Evolutionary conservation across 2,113 vertebrate species (phyloP).

Genomic region (Phyllostomus hastatus): DNA sequence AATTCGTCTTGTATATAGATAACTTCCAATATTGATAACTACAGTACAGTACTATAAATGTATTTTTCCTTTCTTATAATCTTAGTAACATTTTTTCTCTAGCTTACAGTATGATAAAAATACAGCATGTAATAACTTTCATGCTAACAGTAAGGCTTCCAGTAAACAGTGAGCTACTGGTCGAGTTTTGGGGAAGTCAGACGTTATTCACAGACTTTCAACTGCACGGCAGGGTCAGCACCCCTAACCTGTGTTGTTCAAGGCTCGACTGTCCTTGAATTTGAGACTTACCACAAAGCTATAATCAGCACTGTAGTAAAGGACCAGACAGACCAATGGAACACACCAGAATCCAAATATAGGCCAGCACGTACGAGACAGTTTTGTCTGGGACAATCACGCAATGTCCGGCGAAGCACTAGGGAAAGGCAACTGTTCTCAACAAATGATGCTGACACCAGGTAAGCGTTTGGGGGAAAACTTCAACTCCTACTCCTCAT

Average conservation of each 20-base stretch:
- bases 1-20: not conserved
- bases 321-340: not conserved
- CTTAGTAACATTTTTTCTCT: not conserved
- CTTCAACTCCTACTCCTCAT: not conserved
- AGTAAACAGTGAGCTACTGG: not conserved
- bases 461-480: not conserved
- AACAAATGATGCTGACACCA: not conserved
- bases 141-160: not conserved
- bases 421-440: not conserved
- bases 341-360: not conserved
- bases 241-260: not conserved
- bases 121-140: not conserved
- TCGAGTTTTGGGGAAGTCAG: not conserved
- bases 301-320: not conserved
- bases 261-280: not conserved
- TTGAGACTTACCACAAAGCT: not conserved
- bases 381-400: not conserved
- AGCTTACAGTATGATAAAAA: not conserved
- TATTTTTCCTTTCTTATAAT: not conserved
- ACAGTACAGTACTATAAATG: not conserved
- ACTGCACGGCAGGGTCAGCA: not conserved
- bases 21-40: not conserved
- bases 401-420: not conserved
- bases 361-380: not conserved
- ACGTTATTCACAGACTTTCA: not conserved